These are phyloP conservation scores for Leptocoma aspasia DNA, from an alignment of 2,113 vertebrate species.

Conservation along the genomic window DNA sequence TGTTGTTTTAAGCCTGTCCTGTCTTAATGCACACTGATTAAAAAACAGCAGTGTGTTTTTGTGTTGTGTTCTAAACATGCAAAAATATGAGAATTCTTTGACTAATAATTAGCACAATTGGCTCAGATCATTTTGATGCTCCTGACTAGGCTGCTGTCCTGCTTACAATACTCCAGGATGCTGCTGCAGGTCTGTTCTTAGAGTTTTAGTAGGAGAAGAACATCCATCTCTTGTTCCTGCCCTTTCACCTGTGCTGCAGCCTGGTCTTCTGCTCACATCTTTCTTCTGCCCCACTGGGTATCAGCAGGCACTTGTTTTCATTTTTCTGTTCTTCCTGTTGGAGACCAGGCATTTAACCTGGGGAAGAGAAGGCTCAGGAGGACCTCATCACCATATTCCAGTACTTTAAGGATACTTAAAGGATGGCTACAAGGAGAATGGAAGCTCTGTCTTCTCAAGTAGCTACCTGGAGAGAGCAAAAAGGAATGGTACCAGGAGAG, in stretches of 20 bases:
- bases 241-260: neutral
- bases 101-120: accelerated
- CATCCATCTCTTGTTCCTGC: neutral
- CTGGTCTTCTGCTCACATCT: neutral
- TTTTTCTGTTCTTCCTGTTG: neutral
- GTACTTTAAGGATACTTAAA: neutral
- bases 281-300: neutral
- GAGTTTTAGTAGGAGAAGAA: neutral
- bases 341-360: neutral
- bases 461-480: neutral
- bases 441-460: neutral
- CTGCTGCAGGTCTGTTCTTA: neutral
- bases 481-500: neutral
- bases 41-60: neutral
- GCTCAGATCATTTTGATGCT: neutral
- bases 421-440: neutral
- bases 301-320: neutral
- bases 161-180: neutral
- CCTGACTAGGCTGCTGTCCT: neutral
- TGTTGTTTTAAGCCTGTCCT: neutral
- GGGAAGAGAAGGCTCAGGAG: neutral
- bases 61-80: neutral
- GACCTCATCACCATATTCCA: neutral
- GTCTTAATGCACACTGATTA: neutral
- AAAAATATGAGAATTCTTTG: neutral